Evolutionary conservation across 2,888 invertebrate genomes (phyloP).

Genomic region (Xanthorhoe designata): DNA sequence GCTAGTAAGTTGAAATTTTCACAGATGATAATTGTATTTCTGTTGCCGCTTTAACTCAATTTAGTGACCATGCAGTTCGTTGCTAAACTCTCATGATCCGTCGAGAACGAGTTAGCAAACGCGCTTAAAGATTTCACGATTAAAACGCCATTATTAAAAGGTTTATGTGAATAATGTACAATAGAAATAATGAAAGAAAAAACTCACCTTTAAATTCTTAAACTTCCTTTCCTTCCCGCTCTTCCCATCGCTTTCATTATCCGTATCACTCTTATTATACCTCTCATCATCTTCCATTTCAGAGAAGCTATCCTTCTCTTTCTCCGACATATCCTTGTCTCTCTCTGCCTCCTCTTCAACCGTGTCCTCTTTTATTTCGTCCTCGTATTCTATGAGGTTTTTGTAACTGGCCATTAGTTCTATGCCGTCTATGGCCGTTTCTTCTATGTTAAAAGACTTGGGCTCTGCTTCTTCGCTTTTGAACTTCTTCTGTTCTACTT

Average conservation of each 20-base stretch:
- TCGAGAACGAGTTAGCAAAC: too few relatives aligned
- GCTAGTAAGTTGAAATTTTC: too few relatives aligned
- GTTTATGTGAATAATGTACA: too few relatives aligned
- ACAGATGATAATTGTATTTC: too few relatives aligned
- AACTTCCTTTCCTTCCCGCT: slow-evolving; percentile 66
- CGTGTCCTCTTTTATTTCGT: slow-evolving; percentile 71
- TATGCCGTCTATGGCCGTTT: slow-evolving; percentile 81
- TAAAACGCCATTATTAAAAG: too few relatives aligned
- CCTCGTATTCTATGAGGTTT: slow-evolving; percentile 70
- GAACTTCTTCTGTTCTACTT: slow-evolving; percentile 69
- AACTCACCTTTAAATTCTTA: slow-evolving; percentile 73
- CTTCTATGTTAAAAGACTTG: slow-evolving; percentile 75
- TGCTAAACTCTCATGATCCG: too few relatives aligned
- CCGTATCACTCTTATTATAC: slow-evolving; percentile 77
- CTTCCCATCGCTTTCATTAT: slow-evolving; percentile 78
- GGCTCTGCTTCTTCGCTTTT: slow-evolving; percentile 67
- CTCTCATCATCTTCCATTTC: slow-evolving; percentile 83
- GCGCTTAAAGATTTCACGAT: too few relatives aligned
- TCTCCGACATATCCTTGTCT: slow-evolving; percentile 66
- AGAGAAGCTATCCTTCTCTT: slow-evolving; percentile 79
- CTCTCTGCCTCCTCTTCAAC: slow-evolving; percentile 66
- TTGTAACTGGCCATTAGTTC: slow-evolving; percentile 79
- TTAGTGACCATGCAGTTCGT: too few relatives aligned
- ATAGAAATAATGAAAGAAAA: background rate
- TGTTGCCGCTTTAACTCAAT: too few relatives aligned